These are phyloP conservation scores for Nomada ferruginata DNA, from an alignment of 2,888 invertebrate genomes.

Conservation along the genomic window DNA sequence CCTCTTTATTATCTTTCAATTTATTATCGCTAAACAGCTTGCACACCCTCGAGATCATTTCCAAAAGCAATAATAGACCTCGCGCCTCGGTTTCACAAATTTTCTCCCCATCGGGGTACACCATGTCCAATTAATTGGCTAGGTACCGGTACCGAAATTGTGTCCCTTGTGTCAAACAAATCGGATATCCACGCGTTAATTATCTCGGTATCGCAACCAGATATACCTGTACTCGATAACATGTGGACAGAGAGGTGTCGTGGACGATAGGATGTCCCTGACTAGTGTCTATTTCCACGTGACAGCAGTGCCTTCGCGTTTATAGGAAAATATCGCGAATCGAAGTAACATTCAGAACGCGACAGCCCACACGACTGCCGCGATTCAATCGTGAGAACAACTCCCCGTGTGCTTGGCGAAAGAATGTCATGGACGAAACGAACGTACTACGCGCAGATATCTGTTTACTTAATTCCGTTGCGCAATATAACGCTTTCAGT, in stretches of 20 bases:
- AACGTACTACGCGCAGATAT: constrained; percentile 45
- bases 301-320: constrained; percentile 13
- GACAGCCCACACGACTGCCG: constrained; percentile 42
- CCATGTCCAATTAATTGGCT: background rate
- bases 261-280: constrained; percentile 1
- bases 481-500: constrained; percentile 45
- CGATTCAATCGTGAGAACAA: constrained; percentile 55
- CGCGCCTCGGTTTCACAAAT: background rate
- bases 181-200: background rate
- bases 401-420: constrained; percentile 19
- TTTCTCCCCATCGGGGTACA: background rate
- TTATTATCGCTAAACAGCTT: background rate
- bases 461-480: constrained; percentile 54
- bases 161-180: background rate
- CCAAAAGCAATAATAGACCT: background rate
- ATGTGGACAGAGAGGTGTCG: background rate
- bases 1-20: no score
- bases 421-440: constrained; percentile 60
- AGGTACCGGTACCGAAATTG: background rate
- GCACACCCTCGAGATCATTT: background rate
- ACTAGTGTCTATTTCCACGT: background rate
- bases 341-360: constrained; percentile 43
- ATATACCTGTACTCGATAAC: background rate
- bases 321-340: constrained; percentile 40
- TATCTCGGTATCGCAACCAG: background rate